Percentiles rank a stretch among this genome's conserved stretches.
Conservation (phyloP, 1,140 invertebrate species). For the Drosophila tani region DNA sequence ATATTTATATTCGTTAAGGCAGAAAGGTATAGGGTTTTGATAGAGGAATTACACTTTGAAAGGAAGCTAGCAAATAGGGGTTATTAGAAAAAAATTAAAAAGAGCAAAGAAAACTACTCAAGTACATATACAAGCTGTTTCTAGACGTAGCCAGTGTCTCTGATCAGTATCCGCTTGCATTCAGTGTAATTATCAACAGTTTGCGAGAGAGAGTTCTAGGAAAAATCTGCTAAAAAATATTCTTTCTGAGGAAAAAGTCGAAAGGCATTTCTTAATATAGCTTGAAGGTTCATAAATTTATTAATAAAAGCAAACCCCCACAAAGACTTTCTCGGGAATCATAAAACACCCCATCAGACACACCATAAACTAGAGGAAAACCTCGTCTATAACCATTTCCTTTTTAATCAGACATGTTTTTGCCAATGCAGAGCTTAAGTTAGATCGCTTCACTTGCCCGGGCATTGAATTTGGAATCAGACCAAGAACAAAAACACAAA, state of each 20-base stretch:
- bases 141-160: not conserved
- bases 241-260: too few species aligned
- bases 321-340: not conserved
- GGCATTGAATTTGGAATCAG: constrained; percentile 3
- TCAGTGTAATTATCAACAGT: not conserved
- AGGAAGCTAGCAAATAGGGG: not conserved
- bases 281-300: too few species aligned
- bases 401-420: constrained; percentile 5
- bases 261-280: too few species aligned
- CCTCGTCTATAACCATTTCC: not conserved
- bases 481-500: not conserved
- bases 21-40: not conserved
- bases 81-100: not conserved
- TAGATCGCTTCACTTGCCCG: constrained; percentile 7
- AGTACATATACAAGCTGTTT: not conserved
- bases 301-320: too few species aligned
- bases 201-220: not conserved
- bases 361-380: not conserved
- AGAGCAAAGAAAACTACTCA: too few species aligned
- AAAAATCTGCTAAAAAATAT: not conserved
- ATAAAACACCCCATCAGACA: not conserved
- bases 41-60: not conserved
- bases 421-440: constrained; percentile 10
- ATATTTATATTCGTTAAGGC: not conserved
- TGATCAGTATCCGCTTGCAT: not conserved